These are phyloP conservation scores for Diprion similis DNA, from an alignment of 1,140 invertebrate genomes.

Conservation along the genomic window DNA sequence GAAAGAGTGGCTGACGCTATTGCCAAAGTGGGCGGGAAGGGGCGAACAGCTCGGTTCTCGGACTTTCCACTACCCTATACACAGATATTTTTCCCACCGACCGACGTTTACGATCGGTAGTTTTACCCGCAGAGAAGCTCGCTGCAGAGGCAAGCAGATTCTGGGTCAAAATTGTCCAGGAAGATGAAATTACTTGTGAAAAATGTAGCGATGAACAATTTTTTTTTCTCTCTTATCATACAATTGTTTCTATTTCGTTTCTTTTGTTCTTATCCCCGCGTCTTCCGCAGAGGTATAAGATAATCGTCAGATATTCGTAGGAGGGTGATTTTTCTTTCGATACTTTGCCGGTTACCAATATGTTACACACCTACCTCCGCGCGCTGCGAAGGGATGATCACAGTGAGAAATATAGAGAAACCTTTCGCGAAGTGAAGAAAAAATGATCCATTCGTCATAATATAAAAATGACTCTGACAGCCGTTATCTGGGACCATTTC, in stretches of 20 bases:
- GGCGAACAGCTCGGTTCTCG: constrained; percentile 6
- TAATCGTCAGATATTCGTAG: too few relatives aligned
- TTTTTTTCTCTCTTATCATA: too few relatives aligned
- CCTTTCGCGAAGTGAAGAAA: constrained; percentile 30
- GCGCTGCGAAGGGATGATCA: background rate
- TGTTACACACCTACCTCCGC: background rate
- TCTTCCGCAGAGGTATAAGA: too few relatives aligned
- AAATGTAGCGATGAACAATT: too few relatives aligned
- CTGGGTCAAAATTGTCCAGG: background rate
- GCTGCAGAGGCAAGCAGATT: background rate
- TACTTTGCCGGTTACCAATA: too few relatives aligned
- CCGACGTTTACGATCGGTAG: background rate
- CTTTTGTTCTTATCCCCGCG: too few relatives aligned
- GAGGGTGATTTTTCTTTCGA: too few relatives aligned
- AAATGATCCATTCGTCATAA: constrained; percentile 58
- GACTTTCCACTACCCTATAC: background rate
- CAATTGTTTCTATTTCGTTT: too few relatives aligned
- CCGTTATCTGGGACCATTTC: constrained; percentile 58
- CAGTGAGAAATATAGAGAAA: background rate
- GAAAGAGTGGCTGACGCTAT: constrained; percentile 36
- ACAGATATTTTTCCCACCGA: background rate
- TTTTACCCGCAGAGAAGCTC: background rate
- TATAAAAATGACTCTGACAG: constrained; percentile 58
- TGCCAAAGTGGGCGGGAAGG: constrained; percentile 12
- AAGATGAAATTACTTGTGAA: too few relatives aligned